Evolutionary conservation across 2,113 vertebrate species (phyloP).

Genomic region (Lates calcarifer): DNA sequence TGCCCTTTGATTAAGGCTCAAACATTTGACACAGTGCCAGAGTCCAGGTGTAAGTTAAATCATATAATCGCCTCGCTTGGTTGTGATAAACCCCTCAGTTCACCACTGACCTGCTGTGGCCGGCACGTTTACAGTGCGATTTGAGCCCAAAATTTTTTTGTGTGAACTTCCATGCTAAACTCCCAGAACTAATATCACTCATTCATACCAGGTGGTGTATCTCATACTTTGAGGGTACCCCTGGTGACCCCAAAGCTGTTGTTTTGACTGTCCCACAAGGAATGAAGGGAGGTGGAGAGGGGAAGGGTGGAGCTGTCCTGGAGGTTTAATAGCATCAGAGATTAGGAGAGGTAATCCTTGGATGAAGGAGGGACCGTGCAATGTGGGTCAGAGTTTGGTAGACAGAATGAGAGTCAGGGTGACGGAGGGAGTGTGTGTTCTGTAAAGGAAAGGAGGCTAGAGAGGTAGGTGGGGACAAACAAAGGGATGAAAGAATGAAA

Average conservation of each 20-base stretch:
- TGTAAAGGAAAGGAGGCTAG: slow-evolving; percentile 23
- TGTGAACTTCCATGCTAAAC: background rate
- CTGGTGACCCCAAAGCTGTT: slow-evolving; percentile 66
- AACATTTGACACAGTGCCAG: slow-evolving; percentile 44
- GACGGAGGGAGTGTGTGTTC: slow-evolving; percentile 31
- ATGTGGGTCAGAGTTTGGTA: slow-evolving; percentile 73
- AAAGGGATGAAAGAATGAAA: slow-evolving; percentile 23
- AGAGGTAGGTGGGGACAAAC: slow-evolving; percentile 40
- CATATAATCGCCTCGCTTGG: slow-evolving; percentile 19
- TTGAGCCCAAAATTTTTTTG: background rate
- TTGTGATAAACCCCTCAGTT: slow-evolving; percentile 13
- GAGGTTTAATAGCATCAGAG: slow-evolving; percentile 78
- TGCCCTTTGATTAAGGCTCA: slow-evolving; percentile 29
- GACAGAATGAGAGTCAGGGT: slow-evolving; percentile 17
- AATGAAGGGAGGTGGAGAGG: slow-evolving; percentile 35
- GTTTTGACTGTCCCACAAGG: slow-evolving; percentile 70
- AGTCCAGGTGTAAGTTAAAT: slow-evolving; percentile 48
- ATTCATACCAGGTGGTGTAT: slow-evolving; percentile 34
- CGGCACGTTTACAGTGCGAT: background rate
- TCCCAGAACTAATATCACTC: slow-evolving; percentile 5
- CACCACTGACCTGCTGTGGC: background rate
- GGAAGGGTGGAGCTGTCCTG: slow-evolving; percentile 60
- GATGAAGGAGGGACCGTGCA: slow-evolving; percentile 55
- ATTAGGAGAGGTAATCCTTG: slow-evolving; percentile 82
- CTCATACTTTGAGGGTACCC: slow-evolving; percentile 24